Percentiles rank a stretch among this genome's conserved stretches.
These are phyloP conservation scores for Nebria salina DNA, from an alignment of 2,888 invertebrate species.

Conservation along the genomic window DNA sequence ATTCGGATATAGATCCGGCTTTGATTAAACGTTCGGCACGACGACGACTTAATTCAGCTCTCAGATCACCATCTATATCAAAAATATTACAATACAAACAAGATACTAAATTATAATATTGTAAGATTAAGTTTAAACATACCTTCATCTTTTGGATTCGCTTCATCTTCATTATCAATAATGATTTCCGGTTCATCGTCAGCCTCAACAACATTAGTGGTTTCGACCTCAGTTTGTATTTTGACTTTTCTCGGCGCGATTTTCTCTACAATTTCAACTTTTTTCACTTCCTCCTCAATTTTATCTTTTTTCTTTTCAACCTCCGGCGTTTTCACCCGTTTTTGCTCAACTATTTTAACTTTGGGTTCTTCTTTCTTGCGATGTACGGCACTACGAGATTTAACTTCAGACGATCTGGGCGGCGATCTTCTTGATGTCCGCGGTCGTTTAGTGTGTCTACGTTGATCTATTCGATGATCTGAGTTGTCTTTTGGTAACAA, in stretches of 20 bases:
- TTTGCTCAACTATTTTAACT: conserved; percentile 47
- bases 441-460: conserved; percentile 28
- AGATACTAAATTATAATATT: not conserved
- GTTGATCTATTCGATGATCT: conserved; percentile 18
- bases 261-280: conserved; percentile 39
- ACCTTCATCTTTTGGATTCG: conserved; percentile 52
- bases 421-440: conserved; percentile 24
- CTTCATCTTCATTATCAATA: conserved; percentile 54
- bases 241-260: conserved; percentile 35
- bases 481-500: conserved; percentile 23
- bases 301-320: conserved; percentile 39
- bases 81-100: not conserved
- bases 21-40: conserved; percentile 65
- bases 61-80: conserved; percentile 58
- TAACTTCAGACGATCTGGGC: conserved; percentile 28
- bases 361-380: conserved; percentile 30
- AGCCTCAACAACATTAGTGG: conserved; percentile 15
- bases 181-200: conserved; percentile 53
- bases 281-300: conserved; percentile 26
- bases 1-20: conserved; percentile 57
- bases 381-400: conserved; percentile 34
- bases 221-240: conserved; percentile 27
- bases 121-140: conserved; percentile 32
- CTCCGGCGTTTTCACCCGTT: not conserved
- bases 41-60: conserved; percentile 66